A percentile compares a stretch with the other conserved stretches of the same genome.
These are phyloP conservation scores for Anarrhichthys ocellatus DNA, from an alignment of 2,113 vertebrate genomes.

Conservation along the genomic window DNA sequence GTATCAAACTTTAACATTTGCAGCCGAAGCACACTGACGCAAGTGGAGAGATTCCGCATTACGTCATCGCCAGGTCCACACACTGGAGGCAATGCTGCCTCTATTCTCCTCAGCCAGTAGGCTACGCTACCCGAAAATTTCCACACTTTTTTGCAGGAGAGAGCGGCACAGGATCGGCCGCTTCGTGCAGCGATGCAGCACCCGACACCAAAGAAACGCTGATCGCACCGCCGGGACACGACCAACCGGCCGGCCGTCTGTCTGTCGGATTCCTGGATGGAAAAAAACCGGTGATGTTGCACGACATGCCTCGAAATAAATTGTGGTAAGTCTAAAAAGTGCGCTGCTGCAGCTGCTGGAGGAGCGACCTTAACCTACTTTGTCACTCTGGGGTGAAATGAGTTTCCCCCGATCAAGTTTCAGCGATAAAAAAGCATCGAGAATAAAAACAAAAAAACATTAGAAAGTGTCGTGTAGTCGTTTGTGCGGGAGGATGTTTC, in stretches of 20 bases:
- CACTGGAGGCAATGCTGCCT: conserved; percentile 71
- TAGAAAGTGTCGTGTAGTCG: background rate
- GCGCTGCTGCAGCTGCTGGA: conserved; percentile 74
- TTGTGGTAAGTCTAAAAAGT: conserved; percentile 83
- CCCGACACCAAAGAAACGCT: conserved; percentile 54
- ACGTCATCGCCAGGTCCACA: conserved; percentile 83
- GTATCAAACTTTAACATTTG: conserved; percentile 43
- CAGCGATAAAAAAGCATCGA: background rate
- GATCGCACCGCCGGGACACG: conserved; percentile 52
- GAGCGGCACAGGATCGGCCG: conserved; percentile 53
- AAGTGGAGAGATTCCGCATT: conserved; percentile 82
- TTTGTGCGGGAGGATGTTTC: background rate
- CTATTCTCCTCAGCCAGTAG: conserved; percentile 68
- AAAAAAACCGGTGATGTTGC: conserved; percentile 71
- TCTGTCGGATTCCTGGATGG: conserved; percentile 51
- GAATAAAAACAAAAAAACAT: background rate
- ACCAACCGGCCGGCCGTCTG: conserved; percentile 18
- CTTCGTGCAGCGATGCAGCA: conserved; percentile 64
- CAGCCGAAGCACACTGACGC: conserved; percentile 63
- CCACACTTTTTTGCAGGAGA: conserved; percentile 50
- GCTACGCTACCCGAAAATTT: conserved; percentile 74
- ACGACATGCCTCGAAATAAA: conserved; percentile 73
- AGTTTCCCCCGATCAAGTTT: conserved; percentile 63
- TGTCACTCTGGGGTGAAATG: conserved; percentile 77
- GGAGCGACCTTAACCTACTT: conserved; percentile 82